These are phyloP conservation scores for Drosophila pruinosa DNA, from an alignment of 1,140 invertebrate species.

Conservation along the genomic window DNA sequence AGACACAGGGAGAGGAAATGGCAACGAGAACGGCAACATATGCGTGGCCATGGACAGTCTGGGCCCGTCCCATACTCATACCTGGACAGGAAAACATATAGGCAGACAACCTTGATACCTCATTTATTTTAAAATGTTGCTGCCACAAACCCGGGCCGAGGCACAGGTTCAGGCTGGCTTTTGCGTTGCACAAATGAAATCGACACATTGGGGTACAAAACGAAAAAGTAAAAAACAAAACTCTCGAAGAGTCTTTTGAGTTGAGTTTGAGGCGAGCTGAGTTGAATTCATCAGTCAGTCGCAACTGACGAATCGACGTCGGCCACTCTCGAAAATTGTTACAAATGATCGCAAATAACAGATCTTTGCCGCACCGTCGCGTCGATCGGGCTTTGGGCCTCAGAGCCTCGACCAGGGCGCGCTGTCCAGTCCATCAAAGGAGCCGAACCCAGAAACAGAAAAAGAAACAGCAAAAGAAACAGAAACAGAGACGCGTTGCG, in stretches of 20 bases:
- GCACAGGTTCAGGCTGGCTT: slow-evolving; percentile 22
- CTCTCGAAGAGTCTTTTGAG: slow-evolving; percentile 5
- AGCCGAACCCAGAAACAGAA: slow-evolving; percentile 48
- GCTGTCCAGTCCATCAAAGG: slow-evolving; percentile 71
- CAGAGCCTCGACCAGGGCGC: slow-evolving; percentile 10
- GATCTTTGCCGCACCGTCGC: slow-evolving; percentile 70
- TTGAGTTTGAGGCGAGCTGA: slow-evolving; percentile 12
- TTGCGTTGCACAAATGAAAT: slow-evolving; percentile 67
- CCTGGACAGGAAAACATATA: slow-evolving; percentile 76
- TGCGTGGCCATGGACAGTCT: slow-evolving; percentile 27
- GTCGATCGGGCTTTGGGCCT: slow-evolving; percentile 8
- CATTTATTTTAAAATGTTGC: slow-evolving; percentile 79
- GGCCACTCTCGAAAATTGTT: slow-evolving; percentile 78
- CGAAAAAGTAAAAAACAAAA: slow-evolving; percentile 50
- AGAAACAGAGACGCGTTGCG: slow-evolving; percentile 36
- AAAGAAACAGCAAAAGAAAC: slow-evolving; percentile 4
- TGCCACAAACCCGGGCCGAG: slow-evolving; percentile 19
- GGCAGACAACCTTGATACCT: slow-evolving; percentile 82
- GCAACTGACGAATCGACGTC: slow-evolving; percentile 44
- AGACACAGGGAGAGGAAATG: slow-evolving; percentile 2
- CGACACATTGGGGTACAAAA: slow-evolving; percentile 68
- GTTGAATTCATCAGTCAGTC: slow-evolving; percentile 48
- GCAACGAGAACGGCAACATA: slow-evolving; percentile 22
- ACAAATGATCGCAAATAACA: slow-evolving; percentile 83
- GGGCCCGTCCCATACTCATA: slow-evolving; percentile 12